Percentiles rank a stretch among this genome's conserved stretches.
These are phyloP conservation scores for Zosterops borbonicus DNA, from an alignment of 2,113 vertebrate species.

Conservation along the genomic window DNA sequence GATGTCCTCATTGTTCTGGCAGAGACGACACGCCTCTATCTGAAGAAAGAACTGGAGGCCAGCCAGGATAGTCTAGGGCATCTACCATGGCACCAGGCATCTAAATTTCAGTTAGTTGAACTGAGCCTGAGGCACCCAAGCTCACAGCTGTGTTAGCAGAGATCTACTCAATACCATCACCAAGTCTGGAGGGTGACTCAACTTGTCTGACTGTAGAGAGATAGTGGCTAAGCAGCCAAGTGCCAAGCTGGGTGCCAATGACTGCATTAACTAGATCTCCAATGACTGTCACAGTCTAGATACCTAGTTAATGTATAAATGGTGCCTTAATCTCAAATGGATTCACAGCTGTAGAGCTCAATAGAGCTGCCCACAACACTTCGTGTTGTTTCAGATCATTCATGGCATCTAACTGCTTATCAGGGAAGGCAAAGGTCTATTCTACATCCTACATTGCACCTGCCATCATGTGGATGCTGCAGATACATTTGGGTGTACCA, in stretches of 20 bases:
- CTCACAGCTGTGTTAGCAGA: background rate
- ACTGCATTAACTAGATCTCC: background rate
- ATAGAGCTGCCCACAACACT: background rate
- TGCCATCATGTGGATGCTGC: background rate
- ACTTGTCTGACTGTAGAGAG: background rate
- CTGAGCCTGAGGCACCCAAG: background rate
- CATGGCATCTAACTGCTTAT: background rate
- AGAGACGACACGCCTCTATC: background rate
- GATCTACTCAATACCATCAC: background rate
- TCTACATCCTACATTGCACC: background rate
- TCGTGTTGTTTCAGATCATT: background rate
- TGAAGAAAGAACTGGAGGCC: background rate
- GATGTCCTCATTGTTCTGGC: background rate
- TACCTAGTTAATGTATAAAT: background rate
- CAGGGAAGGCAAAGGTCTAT: background rate
- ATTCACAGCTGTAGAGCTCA: background rate
- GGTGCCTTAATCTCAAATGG: background rate
- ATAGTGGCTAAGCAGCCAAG: background rate
- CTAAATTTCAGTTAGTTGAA: background rate
- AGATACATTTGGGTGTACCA: background rate
- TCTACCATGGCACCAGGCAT: background rate
- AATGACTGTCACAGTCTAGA: background rate
- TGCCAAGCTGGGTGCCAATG: background rate
- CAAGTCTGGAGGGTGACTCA: background rate
- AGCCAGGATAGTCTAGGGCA: background rate